These are phyloP conservation scores for Columba livia DNA, from an alignment of 2,113 vertebrate species.

Conservation along the genomic window DNA sequence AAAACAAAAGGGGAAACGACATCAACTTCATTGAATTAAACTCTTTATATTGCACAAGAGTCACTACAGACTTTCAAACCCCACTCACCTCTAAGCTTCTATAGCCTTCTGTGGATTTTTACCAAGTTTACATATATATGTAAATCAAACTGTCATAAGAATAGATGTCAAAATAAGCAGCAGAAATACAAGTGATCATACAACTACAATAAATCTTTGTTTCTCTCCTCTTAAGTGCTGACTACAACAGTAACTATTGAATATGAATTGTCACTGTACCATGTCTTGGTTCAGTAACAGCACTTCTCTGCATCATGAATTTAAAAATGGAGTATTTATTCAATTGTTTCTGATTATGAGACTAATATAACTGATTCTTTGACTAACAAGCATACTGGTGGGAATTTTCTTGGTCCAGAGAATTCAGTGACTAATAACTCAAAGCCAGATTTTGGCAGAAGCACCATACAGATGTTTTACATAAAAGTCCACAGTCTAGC, in stretches of 20 bases:
- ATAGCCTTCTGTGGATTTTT: background rate
- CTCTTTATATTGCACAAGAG: background rate
- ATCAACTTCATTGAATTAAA: background rate
- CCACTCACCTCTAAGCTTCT: background rate
- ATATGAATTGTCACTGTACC: background rate
- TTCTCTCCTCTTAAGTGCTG: background rate
- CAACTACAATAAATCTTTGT: background rate
- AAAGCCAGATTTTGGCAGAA: background rate
- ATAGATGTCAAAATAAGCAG: background rate
- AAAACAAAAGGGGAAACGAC: background rate
- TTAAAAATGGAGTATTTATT: background rate
- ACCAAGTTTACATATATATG: background rate
- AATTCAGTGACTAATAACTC: background rate
- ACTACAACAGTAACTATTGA: background rate
- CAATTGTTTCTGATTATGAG: constrained; percentile 3
- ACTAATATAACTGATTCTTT: background rate
- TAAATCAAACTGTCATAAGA: background rate
- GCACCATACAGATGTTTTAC: background rate
- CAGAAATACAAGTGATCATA: background rate
- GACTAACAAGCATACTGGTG: background rate
- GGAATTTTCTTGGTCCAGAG: background rate
- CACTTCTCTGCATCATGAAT: background rate
- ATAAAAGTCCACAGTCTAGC: background rate
- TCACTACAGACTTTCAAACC: background rate
- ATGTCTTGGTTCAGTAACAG: background rate